A percentile compares a stretch with the other conserved stretches of the same genome.
Conservation (phyloP, 23 tunicate genomes). For the Oikopleura vanhoeffeni region DNA sequence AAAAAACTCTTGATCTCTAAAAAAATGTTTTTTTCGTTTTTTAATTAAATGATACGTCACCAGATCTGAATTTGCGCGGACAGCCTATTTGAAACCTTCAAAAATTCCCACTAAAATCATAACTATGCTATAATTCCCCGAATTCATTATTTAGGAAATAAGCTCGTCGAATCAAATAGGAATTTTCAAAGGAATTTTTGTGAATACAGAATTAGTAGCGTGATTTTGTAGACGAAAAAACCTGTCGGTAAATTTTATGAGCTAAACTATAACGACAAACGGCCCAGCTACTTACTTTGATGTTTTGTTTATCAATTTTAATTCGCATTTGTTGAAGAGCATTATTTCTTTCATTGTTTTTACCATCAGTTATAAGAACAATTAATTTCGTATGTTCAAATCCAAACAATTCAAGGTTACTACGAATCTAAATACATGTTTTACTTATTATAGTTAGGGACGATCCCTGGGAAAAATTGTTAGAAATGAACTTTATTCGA, state of each 20-base stretch:
- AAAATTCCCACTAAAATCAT: neutral
- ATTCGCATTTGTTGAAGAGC: neutral
- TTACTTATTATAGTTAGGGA: too few species aligned
- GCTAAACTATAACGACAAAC: too few species aligned
- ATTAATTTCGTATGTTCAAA: neutral
- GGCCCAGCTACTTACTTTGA: constrained; percentile 1
- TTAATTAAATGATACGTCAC: neutral
- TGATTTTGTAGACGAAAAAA: too few species aligned
- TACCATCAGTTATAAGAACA: neutral
- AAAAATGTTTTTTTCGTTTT: neutral
- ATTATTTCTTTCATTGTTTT: neutral
- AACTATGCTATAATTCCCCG: neutral
- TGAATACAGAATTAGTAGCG: too few species aligned
- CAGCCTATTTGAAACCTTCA: too few species aligned
- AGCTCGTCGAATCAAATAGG: too few species aligned
- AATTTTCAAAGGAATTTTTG: too few species aligned
- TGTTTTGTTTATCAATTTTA: neutral
- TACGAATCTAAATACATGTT: too few species aligned
- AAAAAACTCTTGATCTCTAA: neutral
- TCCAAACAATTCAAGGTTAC: neutral
- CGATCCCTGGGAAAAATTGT: too few species aligned
- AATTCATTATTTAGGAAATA: neutral
- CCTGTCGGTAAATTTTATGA: too few species aligned
- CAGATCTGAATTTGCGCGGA: too few species aligned
- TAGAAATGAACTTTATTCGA: too few species aligned